phyloP scores from a whole-genome alignment of 2,797 vertebrate genomes.

The Catharus ustulatus region DNA sequence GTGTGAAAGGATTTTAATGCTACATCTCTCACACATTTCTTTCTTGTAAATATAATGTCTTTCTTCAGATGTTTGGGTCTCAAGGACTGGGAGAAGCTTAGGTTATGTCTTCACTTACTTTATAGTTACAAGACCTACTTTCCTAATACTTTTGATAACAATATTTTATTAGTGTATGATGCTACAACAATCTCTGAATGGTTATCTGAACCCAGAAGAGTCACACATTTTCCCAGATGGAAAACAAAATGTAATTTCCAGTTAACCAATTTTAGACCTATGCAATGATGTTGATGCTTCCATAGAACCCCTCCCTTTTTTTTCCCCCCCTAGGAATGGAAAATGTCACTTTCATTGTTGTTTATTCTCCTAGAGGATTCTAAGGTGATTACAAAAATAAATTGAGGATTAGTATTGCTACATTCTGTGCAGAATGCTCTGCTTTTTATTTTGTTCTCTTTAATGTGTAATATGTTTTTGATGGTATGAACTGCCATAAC shows the following conservation, averaged over 20 bases:
- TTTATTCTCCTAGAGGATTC: background rate
- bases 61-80: background rate
- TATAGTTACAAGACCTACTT: background rate
- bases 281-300: background rate
- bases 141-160: background rate
- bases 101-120: background rate
- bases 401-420: background rate
- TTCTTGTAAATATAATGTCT: background rate
- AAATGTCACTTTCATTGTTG: background rate
- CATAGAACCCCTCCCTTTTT: accelerated
- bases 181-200: background rate
- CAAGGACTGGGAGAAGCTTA: background rate
- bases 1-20: background rate
- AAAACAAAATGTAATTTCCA: background rate
- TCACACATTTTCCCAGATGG: accelerated
- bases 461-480: background rate
- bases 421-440: background rate
- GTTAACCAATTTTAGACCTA: background rate
- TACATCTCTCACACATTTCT: background rate
- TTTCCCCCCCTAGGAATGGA: background rate
- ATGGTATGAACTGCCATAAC: background rate
- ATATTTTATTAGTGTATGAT: background rate
- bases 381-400: background rate
- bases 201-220: background rate
- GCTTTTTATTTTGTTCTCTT: background rate